phyloP scores from a whole-genome alignment of 2,113 vertebrate genomes.

The Candoia aspera region DNA sequence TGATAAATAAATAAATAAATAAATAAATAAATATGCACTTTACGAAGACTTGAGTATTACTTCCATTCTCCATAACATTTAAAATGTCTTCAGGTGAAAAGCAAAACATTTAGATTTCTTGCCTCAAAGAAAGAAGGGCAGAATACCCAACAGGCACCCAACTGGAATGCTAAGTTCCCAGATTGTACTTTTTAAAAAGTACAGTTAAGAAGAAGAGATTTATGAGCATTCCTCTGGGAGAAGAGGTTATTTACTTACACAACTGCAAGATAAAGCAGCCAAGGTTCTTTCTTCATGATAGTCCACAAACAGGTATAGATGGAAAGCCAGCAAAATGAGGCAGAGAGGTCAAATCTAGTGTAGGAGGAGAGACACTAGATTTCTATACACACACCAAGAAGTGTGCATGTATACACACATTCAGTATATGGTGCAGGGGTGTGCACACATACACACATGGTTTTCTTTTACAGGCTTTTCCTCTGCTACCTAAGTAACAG shows the following conservation, averaged over 20 bases:
- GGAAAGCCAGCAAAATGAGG: too few species aligned
- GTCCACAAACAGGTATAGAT: neutral
- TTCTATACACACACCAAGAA: neutral
- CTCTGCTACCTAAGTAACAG: conserved; percentile 24
- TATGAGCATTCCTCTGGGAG: neutral
- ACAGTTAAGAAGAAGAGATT: conserved; percentile 17
- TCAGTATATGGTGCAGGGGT: fast-evolving
- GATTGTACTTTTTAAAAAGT: neutral
- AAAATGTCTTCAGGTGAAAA: neutral
- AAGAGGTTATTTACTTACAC: fast-evolving
- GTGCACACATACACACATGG: neutral
- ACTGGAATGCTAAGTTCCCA: neutral
- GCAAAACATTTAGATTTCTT: neutral
- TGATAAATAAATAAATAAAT: too few species aligned
- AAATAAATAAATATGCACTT: too few species aligned
- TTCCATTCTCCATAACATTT: neutral
- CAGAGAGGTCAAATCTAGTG: neutral
- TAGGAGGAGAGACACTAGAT: neutral
- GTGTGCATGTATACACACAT: neutral
- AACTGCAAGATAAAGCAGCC: neutral
- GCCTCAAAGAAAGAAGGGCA: fast-evolving
- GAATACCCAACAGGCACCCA: neutral
- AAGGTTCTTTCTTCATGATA: neutral
- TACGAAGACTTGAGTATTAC: neutral
- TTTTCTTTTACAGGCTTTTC: neutral